phyloP scores from a whole-genome alignment of 1,140 invertebrate genomes.

The Neodiprion pinetum region DNA sequence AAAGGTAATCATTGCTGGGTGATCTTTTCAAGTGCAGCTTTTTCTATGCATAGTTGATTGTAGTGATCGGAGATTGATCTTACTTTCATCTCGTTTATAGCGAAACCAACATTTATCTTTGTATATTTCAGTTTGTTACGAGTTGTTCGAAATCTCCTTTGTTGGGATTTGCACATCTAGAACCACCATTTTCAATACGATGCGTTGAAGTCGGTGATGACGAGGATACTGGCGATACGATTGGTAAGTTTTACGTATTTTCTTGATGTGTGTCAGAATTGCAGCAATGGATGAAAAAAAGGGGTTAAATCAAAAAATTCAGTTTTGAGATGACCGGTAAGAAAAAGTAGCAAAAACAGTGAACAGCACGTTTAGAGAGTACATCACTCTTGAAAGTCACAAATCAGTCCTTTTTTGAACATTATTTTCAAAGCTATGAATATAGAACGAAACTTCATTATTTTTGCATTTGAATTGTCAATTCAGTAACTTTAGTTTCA shows the following conservation, averaged over 20 bases:
- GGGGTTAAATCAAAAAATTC: neutral
- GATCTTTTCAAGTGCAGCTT: too few species aligned
- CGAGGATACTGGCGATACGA: constrained; percentile 96
- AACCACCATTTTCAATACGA: constrained; percentile 98
- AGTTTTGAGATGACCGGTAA: constrained; percentile 11
- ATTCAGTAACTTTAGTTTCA: too few species aligned
- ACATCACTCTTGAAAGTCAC: too few species aligned
- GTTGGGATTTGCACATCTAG: constrained; percentile 95
- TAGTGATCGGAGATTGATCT: too few species aligned
- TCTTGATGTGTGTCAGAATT: constrained; percentile 14
- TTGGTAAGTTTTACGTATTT: constrained; percentile 66
- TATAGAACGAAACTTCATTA: too few species aligned
- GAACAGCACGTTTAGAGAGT: too few species aligned
- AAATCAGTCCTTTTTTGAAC: too few species aligned
- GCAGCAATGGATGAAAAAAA: neutral
- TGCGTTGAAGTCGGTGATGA: constrained; percentile 99
- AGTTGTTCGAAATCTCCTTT: constrained; percentile 98
- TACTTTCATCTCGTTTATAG: neutral
- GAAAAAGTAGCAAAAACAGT: constrained; percentile 43
- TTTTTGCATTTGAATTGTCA: too few species aligned
- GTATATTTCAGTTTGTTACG: constrained; percentile 89
- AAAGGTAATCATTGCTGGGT: constrained; percentile 66
- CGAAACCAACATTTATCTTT: neutral
- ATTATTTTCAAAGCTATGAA: too few species aligned
- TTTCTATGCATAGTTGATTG: too few species aligned